Conservation (phyloP, 2,113 vertebrate species). For the Todiramphus chloris region DNA sequence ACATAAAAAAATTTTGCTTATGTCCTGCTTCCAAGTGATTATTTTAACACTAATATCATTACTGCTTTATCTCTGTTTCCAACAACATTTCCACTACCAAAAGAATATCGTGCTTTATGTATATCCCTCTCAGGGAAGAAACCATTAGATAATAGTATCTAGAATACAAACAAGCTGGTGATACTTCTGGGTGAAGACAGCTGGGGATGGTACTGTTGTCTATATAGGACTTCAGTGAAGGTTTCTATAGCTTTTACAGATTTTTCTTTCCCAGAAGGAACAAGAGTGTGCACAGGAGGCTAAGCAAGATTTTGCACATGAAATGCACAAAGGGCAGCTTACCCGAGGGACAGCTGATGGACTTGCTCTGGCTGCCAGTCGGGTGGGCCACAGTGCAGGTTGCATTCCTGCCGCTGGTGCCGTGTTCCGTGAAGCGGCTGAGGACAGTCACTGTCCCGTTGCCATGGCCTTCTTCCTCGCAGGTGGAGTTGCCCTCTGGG, state of each 20-base stretch:
- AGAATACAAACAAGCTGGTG: background rate
- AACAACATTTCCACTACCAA: background rate
- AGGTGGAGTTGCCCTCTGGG: background rate
- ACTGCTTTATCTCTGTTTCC: background rate
- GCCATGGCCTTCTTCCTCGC: background rate
- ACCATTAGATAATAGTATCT: background rate
- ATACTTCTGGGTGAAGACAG: background rate
- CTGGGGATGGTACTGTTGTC: background rate
- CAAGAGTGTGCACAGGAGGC: background rate
- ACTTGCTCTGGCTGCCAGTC: background rate
- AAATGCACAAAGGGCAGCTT: rapidly evolving
- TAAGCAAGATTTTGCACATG: rapidly evolving
- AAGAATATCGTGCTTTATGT: background rate
- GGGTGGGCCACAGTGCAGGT: background rate
- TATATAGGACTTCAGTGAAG: background rate
- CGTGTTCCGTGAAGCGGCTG: background rate
- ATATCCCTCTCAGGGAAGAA: background rate
- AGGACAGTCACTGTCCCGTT: slow-evolving; percentile 10
- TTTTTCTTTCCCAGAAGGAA: background rate
- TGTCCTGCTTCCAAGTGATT: background rate
- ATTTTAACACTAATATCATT: background rate
- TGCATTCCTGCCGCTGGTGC: background rate
- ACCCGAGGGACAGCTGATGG: background rate
- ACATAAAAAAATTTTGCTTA: background rate
- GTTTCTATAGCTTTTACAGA: background rate